A percentile compares a stretch with the other conserved stretches of the same genome.
Conservation (phyloP, 2,888 invertebrate genomes). For the Stegophylla sp. region DNA sequence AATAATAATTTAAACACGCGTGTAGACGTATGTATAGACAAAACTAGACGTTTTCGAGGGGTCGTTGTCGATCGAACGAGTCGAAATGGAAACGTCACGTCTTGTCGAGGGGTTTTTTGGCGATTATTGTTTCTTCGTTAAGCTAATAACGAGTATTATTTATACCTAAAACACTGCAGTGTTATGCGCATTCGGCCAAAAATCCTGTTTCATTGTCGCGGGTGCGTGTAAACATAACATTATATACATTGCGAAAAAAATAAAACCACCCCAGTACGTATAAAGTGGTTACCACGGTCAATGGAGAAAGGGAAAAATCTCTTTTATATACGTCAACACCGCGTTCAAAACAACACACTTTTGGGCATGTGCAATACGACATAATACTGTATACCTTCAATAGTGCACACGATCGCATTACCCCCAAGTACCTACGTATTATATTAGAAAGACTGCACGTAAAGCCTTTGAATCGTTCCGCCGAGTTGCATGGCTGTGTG, state of each 20-base stretch:
- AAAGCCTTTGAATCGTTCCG: not conserved
- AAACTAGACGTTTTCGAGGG: constrained; percentile 5
- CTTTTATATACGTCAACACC: not conserved
- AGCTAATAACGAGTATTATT: too few relatives aligned
- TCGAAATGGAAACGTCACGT: not conserved
- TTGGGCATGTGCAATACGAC: not conserved
- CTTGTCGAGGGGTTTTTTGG: not conserved
- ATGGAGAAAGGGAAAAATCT: not conserved
- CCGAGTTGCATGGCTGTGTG: too few relatives aligned
- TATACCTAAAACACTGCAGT: not conserved
- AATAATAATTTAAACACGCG: not conserved
- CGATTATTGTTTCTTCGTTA: constrained; percentile 3
- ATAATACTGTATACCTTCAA: not conserved
- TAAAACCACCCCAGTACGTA: not conserved
- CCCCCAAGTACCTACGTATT: too few relatives aligned
- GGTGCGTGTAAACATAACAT: not conserved
- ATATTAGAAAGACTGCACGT: too few relatives aligned
- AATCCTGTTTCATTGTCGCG: constrained; percentile 14
- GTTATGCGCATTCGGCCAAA: constrained; percentile 17
- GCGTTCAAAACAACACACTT: not conserved
- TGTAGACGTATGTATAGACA: not conserved
- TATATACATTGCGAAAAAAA: not conserved
- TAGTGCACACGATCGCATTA: not conserved
- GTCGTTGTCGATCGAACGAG: constrained; percentile 25
- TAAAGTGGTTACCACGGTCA: not conserved